Base-by-base conservation (phyloP, 2,888 invertebrate species). In the Anthophora plumipes region DNA sequence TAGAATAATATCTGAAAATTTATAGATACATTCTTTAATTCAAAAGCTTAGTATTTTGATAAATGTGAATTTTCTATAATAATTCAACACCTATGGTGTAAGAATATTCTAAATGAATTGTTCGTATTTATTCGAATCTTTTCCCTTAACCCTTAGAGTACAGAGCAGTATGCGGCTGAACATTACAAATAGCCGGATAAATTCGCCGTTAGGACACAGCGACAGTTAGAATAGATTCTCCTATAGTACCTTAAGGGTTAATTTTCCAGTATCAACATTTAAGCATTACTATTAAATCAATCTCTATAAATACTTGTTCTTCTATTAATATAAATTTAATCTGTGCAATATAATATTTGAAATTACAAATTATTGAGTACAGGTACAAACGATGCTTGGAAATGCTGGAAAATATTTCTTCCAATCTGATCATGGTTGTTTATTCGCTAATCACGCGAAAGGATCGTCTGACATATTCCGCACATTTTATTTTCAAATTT, bases 361-460 rank as follows among this genome's bases (percentile, higher is more conserved):
- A 37, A 31, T 25, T 4, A 31, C 7, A 55, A n/a, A n/a, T n/a
- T n/a, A n/a, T n/a, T 0, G 8, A 31, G 31, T 17, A 17, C 17
- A 25, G n/a, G 25, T 6, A 31, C 2, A 37, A 31, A 43, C 6
- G 12, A 61, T 61, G 17, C 1, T 61, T 7, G 17, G 22, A n/a
- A n/a, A n/a, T n/a, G n/a, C n/a, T n/a, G n/a, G 37, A 20, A 61
- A 22, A 61, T 61, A 7, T 6, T 57, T 60, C 22, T 60, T 43
- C 17, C 43, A 25, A 61, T 43, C 22, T 11, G n/a, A 61, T 46
- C 25, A 17, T 60, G 22, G 41, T 60, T 43, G 7, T 17, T 48
- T 50, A 31, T 52, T 64, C 37, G 64, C 37, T 67, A 43, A 17
- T 43, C 43, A 68, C 55, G 54, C 41, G 52, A 17, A 31, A 31